phyloP scores from a whole-genome alignment of 2,888 invertebrate genomes.

The Apoda limacodes region DNA sequence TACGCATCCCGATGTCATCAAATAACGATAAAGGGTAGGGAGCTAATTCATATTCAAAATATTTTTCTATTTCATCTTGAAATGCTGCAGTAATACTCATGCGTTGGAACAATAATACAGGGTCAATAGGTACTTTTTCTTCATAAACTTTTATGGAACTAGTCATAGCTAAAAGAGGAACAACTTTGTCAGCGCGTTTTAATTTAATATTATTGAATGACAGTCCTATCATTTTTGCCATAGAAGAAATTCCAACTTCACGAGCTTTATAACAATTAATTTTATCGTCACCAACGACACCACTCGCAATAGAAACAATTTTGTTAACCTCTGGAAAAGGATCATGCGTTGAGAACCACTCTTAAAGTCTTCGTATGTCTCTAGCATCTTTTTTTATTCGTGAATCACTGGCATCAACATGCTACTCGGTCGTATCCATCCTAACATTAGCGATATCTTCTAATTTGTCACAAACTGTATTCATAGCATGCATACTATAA shows the following conservation, averaged over 20 bases:
- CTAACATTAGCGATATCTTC: slow-evolving; percentile 28
- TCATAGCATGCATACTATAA: slow-evolving; percentile 27
- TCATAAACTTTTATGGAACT: slow-evolving; percentile 29
- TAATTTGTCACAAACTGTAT: slow-evolving; percentile 26
- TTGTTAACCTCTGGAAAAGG: slow-evolving; percentile 23
- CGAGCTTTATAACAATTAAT: slow-evolving; percentile 23
- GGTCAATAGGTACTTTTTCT: slow-evolving; percentile 25
- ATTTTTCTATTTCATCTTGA: no score
- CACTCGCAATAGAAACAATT: slow-evolving; percentile 20
- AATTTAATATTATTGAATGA: slow-evolving; percentile 28
- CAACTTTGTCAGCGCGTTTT: slow-evolving; percentile 28
- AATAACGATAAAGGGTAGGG: no score
- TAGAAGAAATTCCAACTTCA: slow-evolving; percentile 26
- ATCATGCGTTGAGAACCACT: slow-evolving; percentile 30
- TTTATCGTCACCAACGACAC: slow-evolving; percentile 21
- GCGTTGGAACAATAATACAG: slow-evolving; percentile 29
- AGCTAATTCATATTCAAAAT: no score
- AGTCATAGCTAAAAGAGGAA: slow-evolving; percentile 28
- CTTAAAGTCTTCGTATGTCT: slow-evolving; percentile 23
- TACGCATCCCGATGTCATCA: no score
- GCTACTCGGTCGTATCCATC: slow-evolving; percentile 27
- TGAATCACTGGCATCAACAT: no score
- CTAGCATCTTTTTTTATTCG: slow-evolving; percentile 20
- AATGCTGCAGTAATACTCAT: slow-evolving; percentile 24
- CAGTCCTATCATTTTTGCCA: slow-evolving; percentile 25